Evolutionary conservation across 2,888 invertebrate species (phyloP).

Genomic region (Drosophila paramelanica): DNA sequence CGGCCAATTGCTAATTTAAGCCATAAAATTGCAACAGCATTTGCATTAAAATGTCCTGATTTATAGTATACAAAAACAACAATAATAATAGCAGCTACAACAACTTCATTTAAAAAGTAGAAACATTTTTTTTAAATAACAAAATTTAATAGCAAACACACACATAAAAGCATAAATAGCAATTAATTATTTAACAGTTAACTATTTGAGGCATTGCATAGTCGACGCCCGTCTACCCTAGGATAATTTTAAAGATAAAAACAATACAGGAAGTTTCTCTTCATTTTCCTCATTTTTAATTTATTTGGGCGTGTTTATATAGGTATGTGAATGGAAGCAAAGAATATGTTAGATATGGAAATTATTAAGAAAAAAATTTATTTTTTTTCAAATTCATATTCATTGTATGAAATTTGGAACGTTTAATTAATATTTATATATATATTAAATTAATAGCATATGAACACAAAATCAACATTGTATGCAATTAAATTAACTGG

Average conservation of each 20-base stretch:
- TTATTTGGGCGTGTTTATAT: too few species aligned
- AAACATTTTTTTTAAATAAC: slow-evolving; percentile 16
- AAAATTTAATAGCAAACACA: slow-evolving; percentile 15
- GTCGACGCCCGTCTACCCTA: slow-evolving; percentile 22
- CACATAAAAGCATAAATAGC: slow-evolving; percentile 57
- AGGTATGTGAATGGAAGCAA: too few species aligned
- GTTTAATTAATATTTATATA: too few species aligned
- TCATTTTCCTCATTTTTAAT: too few species aligned
- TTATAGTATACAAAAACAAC: slow-evolving; percentile 44
- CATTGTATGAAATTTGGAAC: too few species aligned
- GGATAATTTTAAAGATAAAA: too few species aligned
- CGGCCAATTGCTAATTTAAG: slow-evolving; percentile 70
- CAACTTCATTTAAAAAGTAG: slow-evolving; percentile 51
- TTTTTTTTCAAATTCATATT: too few species aligned
- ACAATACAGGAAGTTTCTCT: too few species aligned
- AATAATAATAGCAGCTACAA: slow-evolving; percentile 27
- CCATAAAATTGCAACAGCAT: slow-evolving; percentile 72
- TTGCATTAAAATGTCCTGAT: slow-evolving; percentile 75
- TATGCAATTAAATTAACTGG: background rate
- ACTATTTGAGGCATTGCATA: background rate
- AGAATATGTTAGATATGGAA: too few species aligned
- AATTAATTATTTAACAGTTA: slow-evolving; percentile 72
- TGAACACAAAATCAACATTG: too few species aligned
- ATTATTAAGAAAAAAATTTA: too few species aligned
- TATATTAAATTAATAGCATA: too few species aligned